Conservation (phyloP, 1,140 invertebrate species). For the Drosophila equinoxialis region DNA sequence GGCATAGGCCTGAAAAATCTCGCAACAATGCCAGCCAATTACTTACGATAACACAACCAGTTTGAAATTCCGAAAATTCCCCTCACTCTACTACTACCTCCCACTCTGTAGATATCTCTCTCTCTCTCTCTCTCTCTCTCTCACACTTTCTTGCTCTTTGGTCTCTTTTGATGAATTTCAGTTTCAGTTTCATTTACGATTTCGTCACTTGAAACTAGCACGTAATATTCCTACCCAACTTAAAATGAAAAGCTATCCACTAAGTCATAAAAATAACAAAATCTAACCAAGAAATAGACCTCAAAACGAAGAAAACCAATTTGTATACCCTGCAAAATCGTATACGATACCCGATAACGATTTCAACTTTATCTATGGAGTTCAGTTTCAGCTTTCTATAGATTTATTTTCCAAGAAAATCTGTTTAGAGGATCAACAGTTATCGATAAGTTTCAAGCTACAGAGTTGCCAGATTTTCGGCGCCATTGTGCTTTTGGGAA, state of each 20-base stretch:
- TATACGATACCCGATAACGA: too few relatives aligned
- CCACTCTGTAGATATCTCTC: neutral
- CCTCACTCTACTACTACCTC: too few relatives aligned
- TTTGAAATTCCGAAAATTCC: neutral
- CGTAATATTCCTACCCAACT: conserved; percentile 42
- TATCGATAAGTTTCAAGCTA: too few relatives aligned
- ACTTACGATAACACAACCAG: conserved; percentile 52
- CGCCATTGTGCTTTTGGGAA: too few relatives aligned
- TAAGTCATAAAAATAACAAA: conserved; percentile 75
- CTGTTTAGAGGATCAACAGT: too few relatives aligned
- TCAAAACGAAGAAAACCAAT: conserved; percentile 32
- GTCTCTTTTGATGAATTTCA: conserved; percentile 15
- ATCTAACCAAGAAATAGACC: conserved; percentile 39
- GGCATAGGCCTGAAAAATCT: neutral
- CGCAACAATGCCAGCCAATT: conserved; percentile 50
- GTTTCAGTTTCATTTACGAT: conserved; percentile 37
- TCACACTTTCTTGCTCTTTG: conserved; percentile 36
- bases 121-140: neutral
- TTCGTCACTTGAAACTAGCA: conserved; percentile 55
- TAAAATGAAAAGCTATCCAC: conserved; percentile 24
- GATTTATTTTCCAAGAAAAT: too few relatives aligned
- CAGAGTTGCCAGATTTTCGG: too few relatives aligned
- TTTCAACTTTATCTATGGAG: too few relatives aligned
- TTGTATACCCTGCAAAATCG: neutral
- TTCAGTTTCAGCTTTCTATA: too few relatives aligned